Percentiles rank a stretch among this genome's conserved stretches.
phyloP scores from a whole-genome alignment of 2,113 vertebrate species.

The Synchiropus splendidus region DNA sequence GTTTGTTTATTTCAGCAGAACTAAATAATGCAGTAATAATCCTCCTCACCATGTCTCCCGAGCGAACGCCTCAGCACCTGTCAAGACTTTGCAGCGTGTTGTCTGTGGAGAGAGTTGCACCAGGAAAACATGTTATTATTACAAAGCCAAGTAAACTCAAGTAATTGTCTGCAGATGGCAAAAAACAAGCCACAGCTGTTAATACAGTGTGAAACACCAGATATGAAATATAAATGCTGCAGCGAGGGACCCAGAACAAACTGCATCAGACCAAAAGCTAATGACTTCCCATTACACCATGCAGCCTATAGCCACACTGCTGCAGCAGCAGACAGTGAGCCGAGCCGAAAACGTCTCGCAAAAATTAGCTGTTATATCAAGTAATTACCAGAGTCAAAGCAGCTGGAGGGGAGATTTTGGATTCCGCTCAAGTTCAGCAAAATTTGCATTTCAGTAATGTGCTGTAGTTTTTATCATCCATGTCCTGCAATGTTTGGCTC shows the following conservation, averaged over 20 bases:
- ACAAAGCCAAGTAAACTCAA: conserved; percentile 69
- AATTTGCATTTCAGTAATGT: conserved; percentile 3
- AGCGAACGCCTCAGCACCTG: conserved; percentile 69
- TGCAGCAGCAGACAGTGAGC: conserved; percentile 20
- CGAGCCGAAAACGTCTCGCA: conserved; percentile 28
- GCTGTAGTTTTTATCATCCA: not conserved
- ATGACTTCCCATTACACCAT: conserved; percentile 55
- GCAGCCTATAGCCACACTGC: conserved; percentile 49
- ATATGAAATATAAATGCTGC: conserved; percentile 69
- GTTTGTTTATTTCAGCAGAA: conserved; percentile 66
- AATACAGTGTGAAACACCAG: conserved; percentile 68
- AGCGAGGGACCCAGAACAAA: conserved; percentile 58
- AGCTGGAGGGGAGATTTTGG: conserved; percentile 15
- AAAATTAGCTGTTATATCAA: conserved; percentile 27
- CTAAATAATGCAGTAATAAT: conserved; percentile 73
- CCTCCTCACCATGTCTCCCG: conserved; percentile 59
- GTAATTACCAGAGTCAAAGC: conserved; percentile 29
- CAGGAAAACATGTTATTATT: conserved; percentile 66
- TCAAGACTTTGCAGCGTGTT: conserved; percentile 60
- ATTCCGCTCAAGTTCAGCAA: conserved; percentile 14
- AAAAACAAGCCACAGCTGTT: conserved; percentile 70
- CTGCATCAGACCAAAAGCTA: conserved; percentile 56
- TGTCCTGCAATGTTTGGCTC: not conserved
- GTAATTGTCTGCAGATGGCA: conserved; percentile 72
- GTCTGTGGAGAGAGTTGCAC: conserved; percentile 64